A percentile compares a stretch with the other conserved stretches of the same genome.
These are phyloP conservation scores for Plusia festucae DNA, from an alignment of 2,888 invertebrate genomes.

Conservation along the genomic window DNA sequence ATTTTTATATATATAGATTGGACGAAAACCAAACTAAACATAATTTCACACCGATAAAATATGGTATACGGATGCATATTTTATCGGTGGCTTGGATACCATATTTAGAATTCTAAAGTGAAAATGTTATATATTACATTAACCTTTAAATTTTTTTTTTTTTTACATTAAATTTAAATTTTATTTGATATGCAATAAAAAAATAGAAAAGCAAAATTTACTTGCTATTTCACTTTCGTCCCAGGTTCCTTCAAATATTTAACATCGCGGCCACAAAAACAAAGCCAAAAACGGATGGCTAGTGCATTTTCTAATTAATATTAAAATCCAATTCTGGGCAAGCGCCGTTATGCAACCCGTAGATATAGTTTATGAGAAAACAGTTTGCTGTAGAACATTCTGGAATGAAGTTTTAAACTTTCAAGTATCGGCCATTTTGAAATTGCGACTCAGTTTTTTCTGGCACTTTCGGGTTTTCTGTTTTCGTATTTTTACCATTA, in stretches of 20 bases:
- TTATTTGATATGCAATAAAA: too few relatives aligned
- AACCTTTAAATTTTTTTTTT: too few relatives aligned
- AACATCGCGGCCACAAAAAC: slow-evolving; percentile 19
- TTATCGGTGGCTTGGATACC: too few relatives aligned
- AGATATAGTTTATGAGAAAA: slow-evolving; percentile 12
- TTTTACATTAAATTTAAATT: too few relatives aligned
- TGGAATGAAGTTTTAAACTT: slow-evolving; percentile 41
- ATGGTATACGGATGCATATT: too few relatives aligned
- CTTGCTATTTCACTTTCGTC: neutral
- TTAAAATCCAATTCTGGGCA: slow-evolving; percentile 46
- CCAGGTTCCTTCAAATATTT: slow-evolving; percentile 17
- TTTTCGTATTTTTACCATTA: too few relatives aligned
- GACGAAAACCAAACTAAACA: too few relatives aligned
- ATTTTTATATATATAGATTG: too few relatives aligned
- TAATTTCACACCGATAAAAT: too few relatives aligned
- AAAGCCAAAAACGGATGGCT: slow-evolving; percentile 19
- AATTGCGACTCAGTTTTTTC: neutral
- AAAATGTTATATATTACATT: too few relatives aligned
- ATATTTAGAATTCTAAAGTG: too few relatives aligned
- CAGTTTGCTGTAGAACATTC: slow-evolving; percentile 23
- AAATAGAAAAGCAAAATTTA: neutral
- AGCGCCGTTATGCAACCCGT: slow-evolving; percentile 8
- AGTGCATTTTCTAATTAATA: slow-evolving; percentile 47
- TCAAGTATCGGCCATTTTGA: slow-evolving; percentile 25
- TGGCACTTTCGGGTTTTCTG: neutral